Evolutionary conservation across 2,888 invertebrate species (phyloP).

Genomic region (Drosophila antonietae): DNA sequence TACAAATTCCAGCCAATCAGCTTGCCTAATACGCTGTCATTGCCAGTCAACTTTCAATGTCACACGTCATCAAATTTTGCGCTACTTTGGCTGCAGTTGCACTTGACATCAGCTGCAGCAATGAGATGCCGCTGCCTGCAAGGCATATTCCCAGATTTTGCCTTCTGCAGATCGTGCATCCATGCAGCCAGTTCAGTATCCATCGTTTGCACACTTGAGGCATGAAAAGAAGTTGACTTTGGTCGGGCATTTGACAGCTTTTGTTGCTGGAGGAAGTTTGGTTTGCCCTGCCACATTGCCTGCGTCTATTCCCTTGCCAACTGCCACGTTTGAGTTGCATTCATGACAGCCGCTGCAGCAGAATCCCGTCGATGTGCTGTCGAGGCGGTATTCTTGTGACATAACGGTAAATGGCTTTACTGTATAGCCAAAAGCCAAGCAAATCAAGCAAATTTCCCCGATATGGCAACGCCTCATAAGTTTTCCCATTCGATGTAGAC

Average conservation of each 20-base stretch:
- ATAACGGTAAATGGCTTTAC: conserved; percentile 72
- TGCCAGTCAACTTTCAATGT: conserved; percentile 70
- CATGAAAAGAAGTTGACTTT: conserved; percentile 54
- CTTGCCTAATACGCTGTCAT: conserved; percentile 25
- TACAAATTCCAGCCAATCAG: neutral
- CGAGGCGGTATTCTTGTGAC: conserved; percentile 33
- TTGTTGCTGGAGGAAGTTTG: conserved; percentile 35
- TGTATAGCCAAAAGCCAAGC: conserved; percentile 55
- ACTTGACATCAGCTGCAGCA: neutral
- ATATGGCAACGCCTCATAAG: conserved; percentile 36
- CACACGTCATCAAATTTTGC: conserved; percentile 73
- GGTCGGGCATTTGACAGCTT: conserved; percentile 46
- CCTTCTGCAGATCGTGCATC: conserved; percentile 29
- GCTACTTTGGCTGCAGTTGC: conserved; percentile 30
- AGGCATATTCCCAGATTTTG: conserved; percentile 3
- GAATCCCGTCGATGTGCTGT: conserved; percentile 2
- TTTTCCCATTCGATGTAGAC: conserved; percentile 18
- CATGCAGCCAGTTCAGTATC: conserved; percentile 10
- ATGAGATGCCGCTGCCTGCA: neutral
- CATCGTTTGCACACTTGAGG: conserved; percentile 38
- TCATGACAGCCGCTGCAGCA: conserved; percentile 38
- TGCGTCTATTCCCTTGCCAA: neutral
- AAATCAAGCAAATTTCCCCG: conserved; percentile 65
- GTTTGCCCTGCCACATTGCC: neutral
- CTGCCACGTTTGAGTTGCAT: conserved; percentile 35